Evolutionary conservation across 92 coral and sea anemone species (phyloP).

Genomic region (Plumapathes pennacea): DNA sequence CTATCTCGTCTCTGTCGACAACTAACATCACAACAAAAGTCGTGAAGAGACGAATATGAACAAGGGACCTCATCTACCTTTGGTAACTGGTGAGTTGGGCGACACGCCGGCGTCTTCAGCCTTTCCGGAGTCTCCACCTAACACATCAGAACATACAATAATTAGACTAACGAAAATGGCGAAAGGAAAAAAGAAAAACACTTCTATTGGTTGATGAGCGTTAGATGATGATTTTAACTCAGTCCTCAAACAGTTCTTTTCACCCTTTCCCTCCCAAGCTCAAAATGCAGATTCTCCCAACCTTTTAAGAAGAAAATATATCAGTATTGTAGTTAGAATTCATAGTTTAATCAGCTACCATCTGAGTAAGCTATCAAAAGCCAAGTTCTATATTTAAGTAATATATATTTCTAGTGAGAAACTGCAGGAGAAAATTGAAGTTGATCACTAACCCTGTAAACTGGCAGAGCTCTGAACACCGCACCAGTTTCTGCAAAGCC

Average conservation of each 20-base stretch:
- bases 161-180: neutral
- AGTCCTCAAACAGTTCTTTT: neutral
- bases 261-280: neutral
- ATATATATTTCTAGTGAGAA: too few species aligned
- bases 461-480: slow-evolving; percentile 92
- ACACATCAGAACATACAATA: neutral
- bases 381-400: too few species aligned
- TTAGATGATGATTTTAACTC: neutral
- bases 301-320: too few species aligned
- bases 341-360: too few species aligned
- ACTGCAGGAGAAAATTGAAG: too few species aligned
- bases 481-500: slow-evolving; percentile 92
- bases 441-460: slow-evolving; percentile 63
- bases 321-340: too few species aligned
- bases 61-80: neutral
- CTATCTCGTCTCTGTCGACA: too few species aligned
- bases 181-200: neutral
- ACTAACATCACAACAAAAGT: neutral
- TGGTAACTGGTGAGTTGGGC: slow-evolving; percentile 15
- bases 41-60: neutral
- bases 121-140: slow-evolving; percentile 93
- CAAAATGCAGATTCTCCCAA: neutral
- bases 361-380: too few species aligned
- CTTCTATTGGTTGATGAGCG: neutral
- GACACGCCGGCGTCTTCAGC: slow-evolving; percentile 88